Evolutionary conservation across 2,797 vertebrate genomes (phyloP).

Genomic region (Lycodopsis pacificus): DNA sequence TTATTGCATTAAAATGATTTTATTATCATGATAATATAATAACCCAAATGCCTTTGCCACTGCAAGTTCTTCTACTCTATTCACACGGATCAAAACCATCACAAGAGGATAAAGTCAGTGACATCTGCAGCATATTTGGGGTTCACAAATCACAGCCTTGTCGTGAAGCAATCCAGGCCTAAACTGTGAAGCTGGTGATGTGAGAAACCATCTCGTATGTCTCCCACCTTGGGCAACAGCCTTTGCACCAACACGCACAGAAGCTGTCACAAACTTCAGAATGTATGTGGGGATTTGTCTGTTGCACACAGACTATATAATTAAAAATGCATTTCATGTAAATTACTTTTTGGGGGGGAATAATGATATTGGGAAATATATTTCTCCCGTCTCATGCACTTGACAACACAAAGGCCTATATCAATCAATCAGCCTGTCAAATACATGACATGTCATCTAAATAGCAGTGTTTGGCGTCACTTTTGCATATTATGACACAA

Average conservation of each 20-base stretch:
- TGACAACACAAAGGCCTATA: background rate
- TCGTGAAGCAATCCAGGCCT: conserved; percentile 40
- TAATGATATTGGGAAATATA: background rate
- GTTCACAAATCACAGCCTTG: conserved; percentile 28
- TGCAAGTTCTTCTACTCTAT: background rate
- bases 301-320: background rate
- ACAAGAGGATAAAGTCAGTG: background rate
- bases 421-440: background rate
- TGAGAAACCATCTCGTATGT: conserved; percentile 44
- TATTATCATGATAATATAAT: background rate
- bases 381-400: background rate
- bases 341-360: conserved; percentile 1
- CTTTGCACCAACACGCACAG: conserved; percentile 62
- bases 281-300: conserved; percentile 24
- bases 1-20: conserved; percentile 5
- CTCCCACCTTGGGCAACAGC: conserved; percentile 55
- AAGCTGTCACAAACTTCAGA: conserved; percentile 43
- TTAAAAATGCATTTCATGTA: conserved; percentile 8
- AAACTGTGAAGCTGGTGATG: conserved; percentile 30
- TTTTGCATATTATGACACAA: background rate
- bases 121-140: conserved; percentile 11
- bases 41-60: background rate
- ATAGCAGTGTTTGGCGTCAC: background rate
- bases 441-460: background rate
- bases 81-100: background rate